phyloP scores from a whole-genome alignment of 30 jellyfish, hydroid and myxozoan genomes.

The Nemopilema nomurai region DNA sequence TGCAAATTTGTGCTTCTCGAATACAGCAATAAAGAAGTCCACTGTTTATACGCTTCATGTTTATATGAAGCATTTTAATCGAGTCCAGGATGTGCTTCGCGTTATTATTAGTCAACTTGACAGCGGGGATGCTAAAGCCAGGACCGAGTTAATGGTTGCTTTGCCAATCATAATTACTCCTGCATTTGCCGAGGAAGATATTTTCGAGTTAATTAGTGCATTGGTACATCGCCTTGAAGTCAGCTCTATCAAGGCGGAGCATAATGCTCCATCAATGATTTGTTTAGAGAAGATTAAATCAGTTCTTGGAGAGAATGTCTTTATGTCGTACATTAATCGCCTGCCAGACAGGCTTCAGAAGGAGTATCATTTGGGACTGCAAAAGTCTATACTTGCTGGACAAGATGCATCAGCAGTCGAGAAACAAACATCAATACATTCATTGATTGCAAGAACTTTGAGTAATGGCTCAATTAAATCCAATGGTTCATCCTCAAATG shows the following conservation, averaged over 20 bases:
- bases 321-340: constrained; percentile 45
- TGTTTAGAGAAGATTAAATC: constrained; percentile 77
- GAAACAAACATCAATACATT: constrained; percentile 27
- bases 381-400: constrained; percentile 23
- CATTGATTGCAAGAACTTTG: constrained; percentile 27
- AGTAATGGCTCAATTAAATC: constrained; percentile 33
- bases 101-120: constrained; percentile 67
- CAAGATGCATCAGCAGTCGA: constrained; percentile 44
- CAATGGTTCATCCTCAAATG: constrained; percentile 17
- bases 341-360: constrained; percentile 71
- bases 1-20: constrained; percentile 61
- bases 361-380: constrained; percentile 51
- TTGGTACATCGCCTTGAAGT: constrained; percentile 63
- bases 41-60: constrained; percentile 85
- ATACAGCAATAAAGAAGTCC: constrained; percentile 71
- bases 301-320: constrained; percentile 72
- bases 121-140: constrained; percentile 50
- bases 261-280: constrained; percentile 73
- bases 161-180: constrained; percentile 88
- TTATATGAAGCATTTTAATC: constrained; percentile 65
- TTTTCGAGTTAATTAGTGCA: constrained; percentile 55
- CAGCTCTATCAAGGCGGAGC: constrained; percentile 71
- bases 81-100: constrained; percentile 62
- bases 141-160: constrained; percentile 84
- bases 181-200: constrained; percentile 73